Percentiles rank a stretch among this genome's conserved stretches.
These are phyloP conservation scores for Sebastes trivittatus DNA, from an alignment of 2,797 vertebrate genomes.

Conservation along the genomic window DNA sequence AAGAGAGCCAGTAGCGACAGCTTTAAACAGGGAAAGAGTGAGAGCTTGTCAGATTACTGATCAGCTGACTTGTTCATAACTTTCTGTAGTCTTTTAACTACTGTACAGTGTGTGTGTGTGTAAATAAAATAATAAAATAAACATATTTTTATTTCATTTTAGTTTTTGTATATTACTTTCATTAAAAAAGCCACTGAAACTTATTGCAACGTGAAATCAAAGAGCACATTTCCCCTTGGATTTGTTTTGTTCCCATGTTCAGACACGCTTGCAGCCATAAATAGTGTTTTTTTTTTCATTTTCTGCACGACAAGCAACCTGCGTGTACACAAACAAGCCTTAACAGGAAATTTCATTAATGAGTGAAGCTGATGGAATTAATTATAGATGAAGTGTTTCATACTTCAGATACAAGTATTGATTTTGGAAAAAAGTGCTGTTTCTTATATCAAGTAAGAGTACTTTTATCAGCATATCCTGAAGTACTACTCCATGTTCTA, in stretches of 20 bases:
- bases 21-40: background rate
- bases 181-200: background rate
- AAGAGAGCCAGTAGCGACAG: background rate
- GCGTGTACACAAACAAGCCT: constrained; percentile 16
- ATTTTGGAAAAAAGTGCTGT: background rate
- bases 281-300: background rate
- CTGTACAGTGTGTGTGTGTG: background rate
- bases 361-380: constrained; percentile 31
- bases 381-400: constrained; percentile 9
- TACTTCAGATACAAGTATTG: background rate
- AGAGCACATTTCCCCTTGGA: background rate
- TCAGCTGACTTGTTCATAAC: background rate
- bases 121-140: background rate
- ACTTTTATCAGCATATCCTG: constrained; percentile 27
- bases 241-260: constrained; percentile 7
- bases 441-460: constrained; percentile 12
- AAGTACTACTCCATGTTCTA: background rate
- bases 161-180: background rate
- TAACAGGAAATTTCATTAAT: constrained; percentile 22
- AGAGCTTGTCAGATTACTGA: background rate
- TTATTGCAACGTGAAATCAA: background rate
- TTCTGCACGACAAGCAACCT: constrained; percentile 13
- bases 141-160: no score
- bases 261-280: background rate
- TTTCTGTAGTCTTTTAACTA: background rate